Evolutionary conservation across 92 coral and sea anemone genomes (phyloP), one percentile per base, ranked within the genome.

Genomic region (Epizoanthus scotinus): DNA sequence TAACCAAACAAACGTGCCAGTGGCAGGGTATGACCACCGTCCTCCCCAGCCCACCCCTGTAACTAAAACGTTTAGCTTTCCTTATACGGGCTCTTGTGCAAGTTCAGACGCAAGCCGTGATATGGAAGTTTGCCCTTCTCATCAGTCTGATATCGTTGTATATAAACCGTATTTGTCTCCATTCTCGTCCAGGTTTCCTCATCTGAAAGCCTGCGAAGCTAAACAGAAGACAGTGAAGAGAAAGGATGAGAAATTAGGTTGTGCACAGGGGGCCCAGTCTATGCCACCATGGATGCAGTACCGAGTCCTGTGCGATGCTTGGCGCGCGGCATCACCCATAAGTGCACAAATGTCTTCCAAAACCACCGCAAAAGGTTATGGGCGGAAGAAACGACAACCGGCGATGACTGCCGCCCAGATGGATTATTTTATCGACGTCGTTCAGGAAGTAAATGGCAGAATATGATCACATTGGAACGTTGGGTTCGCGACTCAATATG

Each of bases 231-330:
- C 22, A 28, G 24, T 34, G 5, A 22, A 59, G 14, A 75, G 26
- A 25, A 29, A 22, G 38, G 59, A 75, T 15, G 53, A 75, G 21
- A 22, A 5, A 12, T 18, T 19, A 20, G 36, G 53, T 6, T 31
- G 66, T 59, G 67, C 13, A 36, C 55, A 57, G 29, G 40, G 40
- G 6, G 5, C 28, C 4, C 57, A 58, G 5, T 20, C 81, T 4
- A 75, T 38, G 68, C 81, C 81, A 3, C 38, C 81, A 9, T 75
- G 81, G 81, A 59, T 75, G 81, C 81, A 75, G 57, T 75, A 75
- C 17, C 60, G 57, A 7, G 81, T 75, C 24, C 12, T 75, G 55
- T 75, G 81, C 42, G 81, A 75, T 36, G 67, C 67, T 13, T 60
- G 60, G 47, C 81, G 81, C 67, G 34, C 81, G 18, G 67, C 81